Base-by-base conservation (phyloP, 2,888 invertebrate species). In the Drosophila seclusa region DNA sequence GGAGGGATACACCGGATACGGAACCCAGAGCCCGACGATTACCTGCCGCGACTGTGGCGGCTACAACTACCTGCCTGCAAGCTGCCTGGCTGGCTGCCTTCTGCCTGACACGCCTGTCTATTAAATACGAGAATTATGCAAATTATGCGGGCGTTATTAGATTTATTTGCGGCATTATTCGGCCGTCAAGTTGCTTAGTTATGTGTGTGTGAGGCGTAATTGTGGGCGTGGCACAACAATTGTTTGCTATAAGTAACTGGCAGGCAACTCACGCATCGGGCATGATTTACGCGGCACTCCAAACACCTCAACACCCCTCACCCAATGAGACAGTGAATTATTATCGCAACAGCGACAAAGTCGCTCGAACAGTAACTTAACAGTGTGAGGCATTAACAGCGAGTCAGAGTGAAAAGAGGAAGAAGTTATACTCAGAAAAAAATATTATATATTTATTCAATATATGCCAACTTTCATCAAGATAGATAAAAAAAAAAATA, bases 121-220 rank as follows among this genome's bases (percentile, higher is more conserved):
- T 89, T 90, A 87, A 83, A 89, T 89, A 90, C 82, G 90, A 81
- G 84, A 90, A 91, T 89, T 89, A 89, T 91, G 91, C 83, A 89
- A 89, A 89, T 89, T 88, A 90, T 85, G 87, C 81, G 68, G 76
- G 89, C 68, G 69, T 87, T 83, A 91, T 90, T 87, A 88, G 89
- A 88, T 88, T 87, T 87, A 87, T 87, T 90, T 90, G 74, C 63
- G 82, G 74, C 84, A 75, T 78, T 89, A 89, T 71, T 72, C 53
- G 85, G 66, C 73, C 69, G 72, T 73, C 76, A 72, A 73, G 76
- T 78, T 63, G 74, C 65, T 52, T 31, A 31, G 29, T 40, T 67
- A 54, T 69, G 49, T 66, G 52, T 31, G 27, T 40, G 54, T 53
- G 50, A 49, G 55, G 40, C 21, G 40, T 57, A 8, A n/a, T 38